Percentiles rank a stretch among this genome's conserved stretches.
Conservation (phyloP, 2,888 invertebrate species). For the Baronia brevicornis region DNA sequence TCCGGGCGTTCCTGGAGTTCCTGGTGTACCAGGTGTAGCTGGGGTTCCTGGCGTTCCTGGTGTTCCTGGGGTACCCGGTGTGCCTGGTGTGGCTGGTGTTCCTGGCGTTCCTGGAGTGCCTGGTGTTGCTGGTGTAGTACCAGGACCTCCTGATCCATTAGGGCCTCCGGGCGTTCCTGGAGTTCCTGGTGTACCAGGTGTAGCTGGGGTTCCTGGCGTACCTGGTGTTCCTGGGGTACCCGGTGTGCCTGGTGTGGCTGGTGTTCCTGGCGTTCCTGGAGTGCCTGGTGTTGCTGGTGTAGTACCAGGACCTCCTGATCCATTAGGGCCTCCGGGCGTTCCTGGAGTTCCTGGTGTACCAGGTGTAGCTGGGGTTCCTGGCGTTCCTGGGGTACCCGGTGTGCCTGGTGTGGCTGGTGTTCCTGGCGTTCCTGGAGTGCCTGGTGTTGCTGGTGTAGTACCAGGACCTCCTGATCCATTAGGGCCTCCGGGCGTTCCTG, state of each 20-base stretch:
- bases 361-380: constrained; percentile 8
- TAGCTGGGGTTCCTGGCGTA: constrained; percentile 5
- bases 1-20: constrained; percentile 1
- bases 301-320: constrained; percentile 10
- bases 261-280: background rate
- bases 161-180: constrained; percentile 5
- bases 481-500: constrained; percentile 10
- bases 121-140: constrained; percentile 1
- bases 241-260: constrained; percentile 13
- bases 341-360: constrained; percentile 1
- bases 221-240: constrained; percentile 6
- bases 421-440: constrained; percentile 6
- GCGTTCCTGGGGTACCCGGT: constrained; percentile 4
- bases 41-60: constrained; percentile 7
- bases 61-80: constrained; percentile 9
- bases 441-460: constrained; percentile 1
- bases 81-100: constrained; percentile 9
- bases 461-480: background rate
- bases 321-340: constrained; percentile 3
- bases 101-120: background rate
- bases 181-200: constrained; percentile 2
- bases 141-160: constrained; percentile 10
- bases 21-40: constrained; percentile 6
- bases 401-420: constrained; percentile 10
- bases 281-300: constrained; percentile 1